Conservation (phyloP, 2,797 vertebrate species). For the Sebastes matsubarae region DNA sequence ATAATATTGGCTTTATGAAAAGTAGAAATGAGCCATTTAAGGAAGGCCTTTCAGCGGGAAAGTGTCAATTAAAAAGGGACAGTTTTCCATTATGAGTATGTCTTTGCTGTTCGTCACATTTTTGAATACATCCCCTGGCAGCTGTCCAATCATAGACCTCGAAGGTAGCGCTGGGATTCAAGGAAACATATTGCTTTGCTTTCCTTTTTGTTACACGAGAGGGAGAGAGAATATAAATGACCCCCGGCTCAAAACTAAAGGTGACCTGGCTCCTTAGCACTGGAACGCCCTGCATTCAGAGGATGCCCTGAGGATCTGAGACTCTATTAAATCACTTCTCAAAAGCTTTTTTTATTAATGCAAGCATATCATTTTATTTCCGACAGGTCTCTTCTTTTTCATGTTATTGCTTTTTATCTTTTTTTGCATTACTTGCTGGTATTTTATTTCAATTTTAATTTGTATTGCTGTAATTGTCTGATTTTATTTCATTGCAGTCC, state of each 20-base stretch:
- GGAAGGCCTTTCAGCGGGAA: slow-evolving; percentile 33
- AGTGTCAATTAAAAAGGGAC: slow-evolving; percentile 39
- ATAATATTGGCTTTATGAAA: slow-evolving; percentile 27
- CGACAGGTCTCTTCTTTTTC: not conserved
- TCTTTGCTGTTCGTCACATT: slow-evolving; percentile 25
- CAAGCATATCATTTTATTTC: not conserved
- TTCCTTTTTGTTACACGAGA: not conserved
- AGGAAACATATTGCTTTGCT: not conserved
- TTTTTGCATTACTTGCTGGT: not conserved
- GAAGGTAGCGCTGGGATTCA: not conserved
- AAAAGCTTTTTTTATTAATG: not conserved
- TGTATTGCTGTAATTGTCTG: not conserved
- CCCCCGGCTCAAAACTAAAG: not conserved
- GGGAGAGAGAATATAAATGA: not conserved
- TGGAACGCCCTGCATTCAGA: too few species aligned
- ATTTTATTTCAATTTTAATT: not conserved
- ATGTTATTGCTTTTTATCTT: not conserved
- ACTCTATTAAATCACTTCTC: not conserved
- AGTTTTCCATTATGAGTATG: slow-evolving; percentile 28
- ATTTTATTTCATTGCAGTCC: not conserved
- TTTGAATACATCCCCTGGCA: slow-evolving; percentile 10
- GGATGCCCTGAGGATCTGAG: not conserved
- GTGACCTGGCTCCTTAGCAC: too few species aligned
- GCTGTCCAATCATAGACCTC: not conserved
- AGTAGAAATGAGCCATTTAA: slow-evolving; percentile 25